These are phyloP conservation scores for Mesochorus sp. DNA, from an alignment of 2,888 invertebrate species.

Conservation along the genomic window DNA sequence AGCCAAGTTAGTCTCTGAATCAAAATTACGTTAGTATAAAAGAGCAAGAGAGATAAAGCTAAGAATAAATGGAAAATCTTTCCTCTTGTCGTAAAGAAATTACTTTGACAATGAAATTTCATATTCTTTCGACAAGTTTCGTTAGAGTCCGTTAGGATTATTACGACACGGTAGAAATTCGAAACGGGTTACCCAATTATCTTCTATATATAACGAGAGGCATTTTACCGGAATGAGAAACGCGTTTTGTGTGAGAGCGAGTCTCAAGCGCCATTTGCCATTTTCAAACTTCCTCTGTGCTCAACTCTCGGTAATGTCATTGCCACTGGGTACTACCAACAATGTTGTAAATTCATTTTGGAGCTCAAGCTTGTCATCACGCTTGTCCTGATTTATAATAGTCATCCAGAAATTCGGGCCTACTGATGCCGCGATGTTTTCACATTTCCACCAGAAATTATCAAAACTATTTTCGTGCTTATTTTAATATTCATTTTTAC, in stretches of 20 bases:
- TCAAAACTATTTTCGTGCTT: not conserved
- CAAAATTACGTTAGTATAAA: slow-evolving; percentile 34
- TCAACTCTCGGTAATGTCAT: slow-evolving; percentile 41
- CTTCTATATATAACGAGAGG: slow-evolving; percentile 37
- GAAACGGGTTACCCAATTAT: slow-evolving; percentile 38
- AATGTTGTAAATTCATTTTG: slow-evolving; percentile 28
- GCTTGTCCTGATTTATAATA: slow-evolving; percentile 38
- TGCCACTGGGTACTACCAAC: slow-evolving; percentile 15
- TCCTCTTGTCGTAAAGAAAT: slow-evolving; percentile 31
- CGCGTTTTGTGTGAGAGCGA: slow-evolving; percentile 4
- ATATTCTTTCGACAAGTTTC: slow-evolving; percentile 45
- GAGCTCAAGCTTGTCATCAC: slow-evolving; percentile 14
- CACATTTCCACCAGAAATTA: not conserved
- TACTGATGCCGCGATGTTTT: not conserved
- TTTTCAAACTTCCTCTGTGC: slow-evolving; percentile 45
- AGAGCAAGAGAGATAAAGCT: not conserved
- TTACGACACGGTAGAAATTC: slow-evolving; percentile 4
- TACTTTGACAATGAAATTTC: slow-evolving; percentile 46
- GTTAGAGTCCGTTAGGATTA: slow-evolving; percentile 20
- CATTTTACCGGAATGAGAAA: slow-evolving; percentile 29
- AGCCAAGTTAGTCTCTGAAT: slow-evolving; percentile 20
- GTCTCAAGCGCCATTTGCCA: slow-evolving; percentile 27
- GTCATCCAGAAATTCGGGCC: slow-evolving; percentile 1
- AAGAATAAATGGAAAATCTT: slow-evolving; percentile 21
- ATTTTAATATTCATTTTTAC: too few relatives aligned